Base-by-base conservation (phyloP, 2,113 vertebrate genomes). In the Protobothrops flavoviridis region DNA sequence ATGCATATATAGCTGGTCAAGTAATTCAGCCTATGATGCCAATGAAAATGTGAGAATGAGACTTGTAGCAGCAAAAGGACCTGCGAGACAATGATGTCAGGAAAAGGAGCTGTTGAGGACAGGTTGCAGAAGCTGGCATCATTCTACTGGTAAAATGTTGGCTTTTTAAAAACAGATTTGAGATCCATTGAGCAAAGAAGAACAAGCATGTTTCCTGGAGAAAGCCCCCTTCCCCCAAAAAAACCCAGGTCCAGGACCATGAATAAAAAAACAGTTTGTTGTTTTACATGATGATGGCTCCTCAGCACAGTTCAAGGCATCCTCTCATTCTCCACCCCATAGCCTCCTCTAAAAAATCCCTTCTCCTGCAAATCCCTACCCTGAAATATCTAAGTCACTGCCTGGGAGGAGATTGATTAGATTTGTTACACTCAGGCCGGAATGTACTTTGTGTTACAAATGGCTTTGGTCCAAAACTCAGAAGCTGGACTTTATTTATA, bases 381-480 rank as follows among this genome's bases (percentile, higher is more conserved):
- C 53, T 85, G 74, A 21, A 81, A 86, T 81, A 93, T 94, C 88
- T 89, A 92, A 94, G 91, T 96, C 94, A 64, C 93, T 93, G 93
- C 94, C 95, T 92, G 95, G 81, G 85, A 94, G 23, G 96, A 97
- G 97, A 90, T 97, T 97, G 97, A 97, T 98, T 98, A 97, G 98
- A 97, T 97, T 97, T 97, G 97, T 97, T 97, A 97, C 90, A 56
- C 97, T 95, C 96, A 96, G 97, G 96, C 97, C 96, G 96, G 98
- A 98, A 98, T 97, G 98, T 98, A 97, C 97, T 96, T 97, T 97
- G 97, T 98, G 97, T 97, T 97, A 96, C 95, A 97, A 95, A 96
- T 98, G 98, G 98, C 97, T 95, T 81, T 93, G 59, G 94, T 97
- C 98, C 98, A 98, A 97, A 91, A 95, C 96, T 91, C 89, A 93